A percentile compares a stretch with the other conserved stretches of the same genome.
Conservation (phyloP, 2,888 invertebrate genomes). For the Tetrapedia diversipes region DNA sequence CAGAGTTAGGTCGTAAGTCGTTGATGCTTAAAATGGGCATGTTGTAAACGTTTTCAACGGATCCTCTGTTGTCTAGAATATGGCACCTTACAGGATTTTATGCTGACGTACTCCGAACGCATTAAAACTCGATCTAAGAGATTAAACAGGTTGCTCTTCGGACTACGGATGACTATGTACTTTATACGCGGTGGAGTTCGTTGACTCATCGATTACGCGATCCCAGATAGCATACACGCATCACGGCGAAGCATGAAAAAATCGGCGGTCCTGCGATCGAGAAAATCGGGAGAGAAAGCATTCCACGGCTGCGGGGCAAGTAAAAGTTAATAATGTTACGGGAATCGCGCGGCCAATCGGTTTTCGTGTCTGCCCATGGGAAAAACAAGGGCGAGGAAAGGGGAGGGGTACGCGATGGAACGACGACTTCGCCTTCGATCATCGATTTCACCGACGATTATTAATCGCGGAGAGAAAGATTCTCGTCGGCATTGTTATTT, state of each 20-base stretch:
- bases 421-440: neutral
- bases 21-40: no score
- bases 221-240: neutral
- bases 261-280: constrained; percentile 15
- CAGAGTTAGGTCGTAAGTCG: no score
- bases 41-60: no score
- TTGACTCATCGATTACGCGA: constrained; percentile 12
- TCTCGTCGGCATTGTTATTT: neutral
- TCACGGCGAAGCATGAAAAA: constrained; percentile 3
- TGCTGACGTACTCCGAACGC: no score
- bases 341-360: constrained; percentile 10
- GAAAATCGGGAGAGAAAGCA: constrained; percentile 45
- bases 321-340: constrained; percentile 41
- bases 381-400: neutral
- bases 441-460: constrained; percentile 16
- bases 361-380: neutral
- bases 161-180: no score
- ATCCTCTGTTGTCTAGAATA: no score
- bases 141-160: neutral
- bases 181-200: neutral
- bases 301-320: constrained; percentile 23
- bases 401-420: neutral
- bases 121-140: neutral
- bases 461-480: neutral
- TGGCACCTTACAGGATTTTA: no score